These are phyloP conservation scores for Melitaea cinxia DNA, from an alignment of 1,140 invertebrate species.

Conservation along the genomic window DNA sequence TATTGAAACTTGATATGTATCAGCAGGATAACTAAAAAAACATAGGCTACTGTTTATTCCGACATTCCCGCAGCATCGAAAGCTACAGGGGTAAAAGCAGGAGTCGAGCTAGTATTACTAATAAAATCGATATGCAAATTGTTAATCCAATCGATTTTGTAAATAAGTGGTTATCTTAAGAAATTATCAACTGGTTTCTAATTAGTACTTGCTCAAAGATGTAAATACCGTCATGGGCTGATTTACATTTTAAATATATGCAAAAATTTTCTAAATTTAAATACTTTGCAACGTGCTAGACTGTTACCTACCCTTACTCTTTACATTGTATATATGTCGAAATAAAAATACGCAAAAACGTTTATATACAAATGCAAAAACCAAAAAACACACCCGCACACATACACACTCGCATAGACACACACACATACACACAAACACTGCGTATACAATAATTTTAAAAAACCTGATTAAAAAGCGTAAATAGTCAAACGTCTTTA, in stretches of 20 bases:
- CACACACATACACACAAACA: too few relatives aligned
- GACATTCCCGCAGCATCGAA: too few relatives aligned
- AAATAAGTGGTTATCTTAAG: conserved; percentile 4
- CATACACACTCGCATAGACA: too few relatives aligned
- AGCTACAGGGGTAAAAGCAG: not conserved
- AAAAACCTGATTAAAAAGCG: too few relatives aligned
- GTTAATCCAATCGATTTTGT: not conserved
- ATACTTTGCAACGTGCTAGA: not conserved
- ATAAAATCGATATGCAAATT: conserved; percentile 5
- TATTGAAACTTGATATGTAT: too few relatives aligned
- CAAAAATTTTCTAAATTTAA: not conserved
- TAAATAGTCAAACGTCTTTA: too few relatives aligned
- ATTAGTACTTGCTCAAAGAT: conserved; percentile 15
- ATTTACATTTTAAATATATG: conserved; percentile 9
- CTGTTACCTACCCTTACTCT: not conserved
- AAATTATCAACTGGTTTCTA: conserved; percentile 19
- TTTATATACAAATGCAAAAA: too few relatives aligned
- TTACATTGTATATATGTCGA: not conserved
- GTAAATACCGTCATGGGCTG: not conserved
- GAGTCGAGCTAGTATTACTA: not conserved
- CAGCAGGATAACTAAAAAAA: too few relatives aligned
- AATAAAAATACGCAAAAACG: not conserved
- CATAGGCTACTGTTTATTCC: too few relatives aligned
- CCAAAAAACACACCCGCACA: too few relatives aligned
- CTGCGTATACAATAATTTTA: too few relatives aligned